Evolutionary conservation across 2,888 invertebrate genomes (phyloP).

Genomic region (Pristionchus exspectatus): DNA sequence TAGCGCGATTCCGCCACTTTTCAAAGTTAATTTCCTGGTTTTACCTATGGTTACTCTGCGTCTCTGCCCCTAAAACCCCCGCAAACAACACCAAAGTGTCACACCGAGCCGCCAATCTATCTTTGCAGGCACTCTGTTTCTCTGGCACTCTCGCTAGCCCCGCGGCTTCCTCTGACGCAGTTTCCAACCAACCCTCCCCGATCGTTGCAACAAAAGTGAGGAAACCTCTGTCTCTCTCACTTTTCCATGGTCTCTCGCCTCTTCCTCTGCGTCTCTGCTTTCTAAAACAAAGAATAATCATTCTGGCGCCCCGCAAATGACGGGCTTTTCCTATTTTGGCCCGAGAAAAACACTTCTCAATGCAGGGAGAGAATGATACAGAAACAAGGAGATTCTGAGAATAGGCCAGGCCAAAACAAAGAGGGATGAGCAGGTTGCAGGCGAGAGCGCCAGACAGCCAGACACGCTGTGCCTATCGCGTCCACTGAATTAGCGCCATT

Average conservation of each 20-base stretch:
- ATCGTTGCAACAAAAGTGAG: slow-evolving; percentile 4
- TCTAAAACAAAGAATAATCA: neutral
- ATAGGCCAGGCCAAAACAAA: no score
- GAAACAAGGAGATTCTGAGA: neutral
- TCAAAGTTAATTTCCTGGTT: neutral
- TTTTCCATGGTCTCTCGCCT: slow-evolving; percentile 9
- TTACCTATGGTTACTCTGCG: neutral
- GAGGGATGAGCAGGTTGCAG: neutral
- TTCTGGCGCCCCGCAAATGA: neutral
- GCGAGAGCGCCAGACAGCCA: slow-evolving; percentile 30
- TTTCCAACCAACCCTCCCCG: neutral
- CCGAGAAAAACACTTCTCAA: neutral
- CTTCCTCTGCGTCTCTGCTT: slow-evolving; percentile 25
- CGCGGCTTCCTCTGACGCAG: slow-evolving; percentile 31
- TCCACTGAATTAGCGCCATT: neutral
- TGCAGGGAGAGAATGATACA: neutral
- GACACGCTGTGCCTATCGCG: neutral
- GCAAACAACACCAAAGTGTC: slow-evolving; percentile 12
- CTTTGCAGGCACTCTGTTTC: neutral
- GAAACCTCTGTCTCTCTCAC: neutral
- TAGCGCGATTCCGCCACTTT: neutral
- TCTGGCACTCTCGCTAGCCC: neutral
- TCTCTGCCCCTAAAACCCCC: neutral
- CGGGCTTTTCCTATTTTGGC: neutral
- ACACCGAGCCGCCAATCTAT: neutral